phyloP scores from a whole-genome alignment of 2,113 vertebrate genomes.

The Ariopsis seemanni region DNA sequence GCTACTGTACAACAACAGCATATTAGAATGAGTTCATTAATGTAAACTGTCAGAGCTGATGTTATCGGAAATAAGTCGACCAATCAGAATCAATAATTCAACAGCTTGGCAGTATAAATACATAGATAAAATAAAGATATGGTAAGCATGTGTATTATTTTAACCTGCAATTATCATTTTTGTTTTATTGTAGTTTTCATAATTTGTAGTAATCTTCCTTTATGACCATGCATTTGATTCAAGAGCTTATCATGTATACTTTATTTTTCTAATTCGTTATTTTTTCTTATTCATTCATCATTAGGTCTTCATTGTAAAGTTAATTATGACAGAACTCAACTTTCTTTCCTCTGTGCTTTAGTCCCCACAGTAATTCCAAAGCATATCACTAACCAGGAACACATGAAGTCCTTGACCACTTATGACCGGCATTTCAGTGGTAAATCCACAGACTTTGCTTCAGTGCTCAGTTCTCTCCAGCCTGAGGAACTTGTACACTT shows the following conservation, averaged over 20 bases:
- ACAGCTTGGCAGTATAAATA: background rate
- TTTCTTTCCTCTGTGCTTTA: slow-evolving; percentile 50
- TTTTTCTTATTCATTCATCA: background rate
- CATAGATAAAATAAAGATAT: background rate
- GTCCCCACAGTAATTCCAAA: slow-evolving; percentile 71
- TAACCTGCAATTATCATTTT: background rate
- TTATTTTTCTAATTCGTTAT: background rate
- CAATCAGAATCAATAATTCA: background rate
- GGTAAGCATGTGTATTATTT: background rate
- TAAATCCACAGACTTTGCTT: slow-evolving; percentile 58
- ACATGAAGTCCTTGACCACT: slow-evolving; percentile 61
- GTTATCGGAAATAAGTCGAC: background rate
- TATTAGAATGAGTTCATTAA: background rate
- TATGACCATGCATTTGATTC: background rate
- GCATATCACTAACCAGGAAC: slow-evolving; percentile 67
- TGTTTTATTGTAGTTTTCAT: background rate
- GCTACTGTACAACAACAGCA: too few relatives aligned
- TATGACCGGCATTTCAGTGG: slow-evolving; percentile 74
- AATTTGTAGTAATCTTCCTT: background rate
- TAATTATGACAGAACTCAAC: background rate
- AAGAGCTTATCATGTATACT: background rate
- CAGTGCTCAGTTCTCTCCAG: slow-evolving; percentile 63
- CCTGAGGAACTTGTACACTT: slow-evolving; percentile 66
- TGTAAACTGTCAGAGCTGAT: background rate
- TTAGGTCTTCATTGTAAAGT: background rate